Conservation (phyloP, 2,113 vertebrate genomes). For the Channa argus region DNA sequence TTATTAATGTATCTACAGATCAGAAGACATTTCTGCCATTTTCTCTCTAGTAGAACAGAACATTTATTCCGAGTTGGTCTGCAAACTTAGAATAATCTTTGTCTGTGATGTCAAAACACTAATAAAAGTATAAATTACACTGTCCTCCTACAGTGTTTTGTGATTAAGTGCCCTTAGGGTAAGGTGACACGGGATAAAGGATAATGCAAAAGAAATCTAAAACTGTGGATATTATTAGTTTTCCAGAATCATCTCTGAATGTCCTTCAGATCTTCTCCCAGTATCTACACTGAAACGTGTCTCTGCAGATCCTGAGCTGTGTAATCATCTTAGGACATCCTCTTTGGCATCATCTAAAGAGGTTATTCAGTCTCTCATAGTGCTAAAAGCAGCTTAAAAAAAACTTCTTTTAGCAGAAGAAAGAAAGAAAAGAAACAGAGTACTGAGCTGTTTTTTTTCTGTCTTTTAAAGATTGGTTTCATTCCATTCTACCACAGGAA, state of each 20-base stretch:
- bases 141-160: not conserved
- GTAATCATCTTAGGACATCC: slow-evolving; percentile 20
- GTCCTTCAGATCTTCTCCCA: not conserved
- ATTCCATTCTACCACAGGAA: slow-evolving; percentile 57
- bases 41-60: no score
- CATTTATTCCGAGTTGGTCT: not conserved
- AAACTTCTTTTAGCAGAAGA: slow-evolving; percentile 18
- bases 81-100: not conserved
- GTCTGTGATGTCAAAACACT: no score
- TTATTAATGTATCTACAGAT: no score
- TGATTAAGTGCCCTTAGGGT: not conserved
- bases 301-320: slow-evolving; percentile 17
- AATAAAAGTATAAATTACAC: no score
- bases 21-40: no score
- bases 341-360: slow-evolving; percentile 51
- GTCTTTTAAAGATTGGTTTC: slow-evolving; percentile 64
- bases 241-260: no score
- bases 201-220: not conserved
- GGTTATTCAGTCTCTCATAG: slow-evolving; percentile 45
- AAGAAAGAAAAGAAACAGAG: slow-evolving; percentile 20
- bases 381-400: slow-evolving; percentile 6
- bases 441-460: slow-evolving; percentile 32
- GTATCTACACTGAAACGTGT: slow-evolving; percentile 20
- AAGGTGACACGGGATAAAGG: not conserved
- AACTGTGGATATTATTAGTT: not conserved